Evolutionary conservation across 2,888 invertebrate genomes (phyloP).

Genomic region (Xestia c-nigrum): DNA sequence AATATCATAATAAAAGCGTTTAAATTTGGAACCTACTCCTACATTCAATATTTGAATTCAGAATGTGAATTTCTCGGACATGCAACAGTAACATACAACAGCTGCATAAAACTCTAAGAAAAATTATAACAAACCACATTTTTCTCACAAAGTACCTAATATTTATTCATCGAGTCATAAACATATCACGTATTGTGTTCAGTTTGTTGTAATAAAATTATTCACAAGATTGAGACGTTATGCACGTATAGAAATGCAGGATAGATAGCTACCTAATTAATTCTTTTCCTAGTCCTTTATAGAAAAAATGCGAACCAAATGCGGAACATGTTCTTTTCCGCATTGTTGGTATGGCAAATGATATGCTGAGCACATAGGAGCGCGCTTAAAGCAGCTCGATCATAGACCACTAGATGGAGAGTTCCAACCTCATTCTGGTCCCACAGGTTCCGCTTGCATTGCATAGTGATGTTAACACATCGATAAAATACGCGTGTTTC

Average conservation of each 20-base stretch:
- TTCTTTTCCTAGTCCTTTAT: slow-evolving; percentile 69
- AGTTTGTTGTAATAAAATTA: slow-evolving; percentile 40
- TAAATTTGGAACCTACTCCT: background rate
- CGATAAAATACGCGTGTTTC: slow-evolving; percentile 52
- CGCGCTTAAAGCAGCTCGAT: slow-evolving; percentile 51
- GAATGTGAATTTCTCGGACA: slow-evolving; percentile 32
- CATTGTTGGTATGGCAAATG: slow-evolving; percentile 71
- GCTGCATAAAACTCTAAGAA: slow-evolving; percentile 30
- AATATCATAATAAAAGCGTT: slow-evolving; percentile 7
- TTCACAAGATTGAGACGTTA: slow-evolving; percentile 52
- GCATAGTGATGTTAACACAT: slow-evolving; percentile 63
- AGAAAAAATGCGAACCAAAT: slow-evolving; percentile 70
- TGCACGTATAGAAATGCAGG: slow-evolving; percentile 46
- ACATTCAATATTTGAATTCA: slow-evolving; percentile 34
- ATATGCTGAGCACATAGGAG: slow-evolving; percentile 73
- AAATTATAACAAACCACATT: slow-evolving; percentile 29
- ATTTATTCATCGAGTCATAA: slow-evolving; percentile 41
- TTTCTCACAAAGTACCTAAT: slow-evolving; percentile 37
- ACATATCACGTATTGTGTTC: slow-evolving; percentile 46
- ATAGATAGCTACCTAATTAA: slow-evolving; percentile 57
- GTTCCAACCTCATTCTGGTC: slow-evolving; percentile 59
- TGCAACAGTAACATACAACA: slow-evolving; percentile 13
- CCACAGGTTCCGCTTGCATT: slow-evolving; percentile 59
- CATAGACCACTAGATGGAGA: slow-evolving; percentile 58
- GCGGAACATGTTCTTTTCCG: slow-evolving; percentile 76